These are phyloP conservation scores for Antheraea mylitta DNA, from an alignment of 1,140 invertebrate genomes.

Conservation along the genomic window DNA sequence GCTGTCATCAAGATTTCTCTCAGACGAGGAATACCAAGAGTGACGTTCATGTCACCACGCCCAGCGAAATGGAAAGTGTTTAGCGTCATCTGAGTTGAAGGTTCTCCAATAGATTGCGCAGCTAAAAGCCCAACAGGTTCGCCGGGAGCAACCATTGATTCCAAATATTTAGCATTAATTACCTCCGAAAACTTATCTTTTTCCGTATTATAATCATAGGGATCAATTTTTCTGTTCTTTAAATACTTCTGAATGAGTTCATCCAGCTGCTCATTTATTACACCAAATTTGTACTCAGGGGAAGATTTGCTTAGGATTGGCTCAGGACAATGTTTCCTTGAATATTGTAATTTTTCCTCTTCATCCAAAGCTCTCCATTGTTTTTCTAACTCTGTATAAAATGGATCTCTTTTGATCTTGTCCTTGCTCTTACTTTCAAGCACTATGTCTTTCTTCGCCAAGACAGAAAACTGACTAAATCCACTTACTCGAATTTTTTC, in stretches of 20 bases:
- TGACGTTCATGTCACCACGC: conserved; percentile 99
- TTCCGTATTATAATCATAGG: conserved; percentile 56
- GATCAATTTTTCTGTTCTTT: conserved; percentile 51
- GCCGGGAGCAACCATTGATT: conserved; percentile 90
- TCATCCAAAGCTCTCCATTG: conserved; percentile 81
- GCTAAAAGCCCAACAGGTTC: conserved; percentile 98
- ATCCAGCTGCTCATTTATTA: conserved; percentile 90
- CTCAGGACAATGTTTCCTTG: conserved; percentile 82
- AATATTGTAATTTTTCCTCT: conserved; percentile 79
- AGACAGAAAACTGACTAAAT: conserved; percentile 47
- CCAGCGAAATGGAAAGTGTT: conserved; percentile 99
- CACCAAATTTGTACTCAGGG: conserved; percentile 88
- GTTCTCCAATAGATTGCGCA: conserved; percentile 98
- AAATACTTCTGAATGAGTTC: conserved; percentile 84
- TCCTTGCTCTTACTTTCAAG: conserved; percentile 23
- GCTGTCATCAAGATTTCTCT: conserved; percentile 98
- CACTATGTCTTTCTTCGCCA: conserved; percentile 49
- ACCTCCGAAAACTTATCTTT: conserved; percentile 83
- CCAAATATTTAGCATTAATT: conserved; percentile 88
- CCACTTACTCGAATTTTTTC: conserved; percentile 61
- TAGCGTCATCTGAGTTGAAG: conserved; percentile 99
- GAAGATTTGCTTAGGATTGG: conserved; percentile 85
- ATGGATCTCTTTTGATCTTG: conserved; percentile 53
- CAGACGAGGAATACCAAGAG: conserved; percentile 96
- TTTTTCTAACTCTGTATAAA: conserved; percentile 79